Conservation (phyloP, 2,888 invertebrate species). For the Cephus pulcher region DNA sequence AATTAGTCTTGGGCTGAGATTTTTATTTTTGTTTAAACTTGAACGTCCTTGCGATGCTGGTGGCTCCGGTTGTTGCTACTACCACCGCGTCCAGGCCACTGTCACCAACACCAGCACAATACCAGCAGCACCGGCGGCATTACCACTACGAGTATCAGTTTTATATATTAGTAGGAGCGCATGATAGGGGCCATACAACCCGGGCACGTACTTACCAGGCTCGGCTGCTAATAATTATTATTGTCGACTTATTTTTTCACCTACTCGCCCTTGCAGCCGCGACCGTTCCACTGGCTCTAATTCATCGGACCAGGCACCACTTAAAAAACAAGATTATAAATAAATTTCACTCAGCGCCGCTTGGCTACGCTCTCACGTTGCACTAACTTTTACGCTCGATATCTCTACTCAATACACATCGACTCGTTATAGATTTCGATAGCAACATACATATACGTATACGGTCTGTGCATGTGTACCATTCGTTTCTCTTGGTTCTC, state of each 20-base stretch:
- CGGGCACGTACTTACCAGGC: neutral
- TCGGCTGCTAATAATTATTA: constrained; percentile 43
- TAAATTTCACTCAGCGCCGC: constrained; percentile 11
- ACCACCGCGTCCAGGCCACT: neutral
- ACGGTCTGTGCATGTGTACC: too few relatives aligned
- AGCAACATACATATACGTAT: neutral
- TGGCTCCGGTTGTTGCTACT: constrained; percentile 12
- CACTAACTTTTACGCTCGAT: neutral
- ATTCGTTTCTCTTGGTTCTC: neutral
- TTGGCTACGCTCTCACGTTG: neutral
- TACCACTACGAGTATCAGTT: neutral
- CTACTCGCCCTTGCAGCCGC: constrained; percentile 33
- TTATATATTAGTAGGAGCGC: neutral
- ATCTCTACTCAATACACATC: neutral
- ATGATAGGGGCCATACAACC: neutral
- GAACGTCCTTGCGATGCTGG: constrained; percentile 58
- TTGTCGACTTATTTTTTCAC: constrained; percentile 48
- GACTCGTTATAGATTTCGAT: neutral
- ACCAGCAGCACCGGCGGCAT: neutral
- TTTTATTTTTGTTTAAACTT: constrained; percentile 65
- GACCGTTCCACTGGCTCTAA: constrained; percentile 30
- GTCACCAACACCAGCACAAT: neutral
- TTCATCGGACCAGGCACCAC: constrained; percentile 27
- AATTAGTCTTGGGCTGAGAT: constrained; percentile 58
- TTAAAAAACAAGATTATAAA: constrained; percentile 29